These are phyloP conservation scores for Morpho deidamia DNA, from an alignment of 2,888 invertebrate species.

Conservation along the genomic window DNA sequence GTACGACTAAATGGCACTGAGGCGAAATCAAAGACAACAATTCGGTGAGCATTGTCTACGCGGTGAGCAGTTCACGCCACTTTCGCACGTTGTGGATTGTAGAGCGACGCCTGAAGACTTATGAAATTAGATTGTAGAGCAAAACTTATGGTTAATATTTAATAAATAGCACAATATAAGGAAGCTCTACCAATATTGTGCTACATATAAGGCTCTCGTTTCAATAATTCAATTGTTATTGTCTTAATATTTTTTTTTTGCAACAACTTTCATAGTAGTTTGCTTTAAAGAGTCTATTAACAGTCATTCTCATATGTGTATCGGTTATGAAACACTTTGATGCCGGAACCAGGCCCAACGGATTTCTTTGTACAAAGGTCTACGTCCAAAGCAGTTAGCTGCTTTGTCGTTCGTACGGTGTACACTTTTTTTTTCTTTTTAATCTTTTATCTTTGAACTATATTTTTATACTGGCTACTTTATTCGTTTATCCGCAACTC, in stretches of 20 bases:
- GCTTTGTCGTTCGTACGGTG: constrained; percentile 24
- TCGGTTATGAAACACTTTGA: constrained; percentile 46
- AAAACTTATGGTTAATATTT: no score
- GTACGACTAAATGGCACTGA: constrained; percentile 19
- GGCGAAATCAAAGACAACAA: constrained; percentile 69
- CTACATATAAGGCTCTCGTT: no score
- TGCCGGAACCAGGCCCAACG: constrained; percentile 43
- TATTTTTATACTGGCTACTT: constrained; percentile 3
- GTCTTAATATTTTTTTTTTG: no score
- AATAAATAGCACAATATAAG: no score
- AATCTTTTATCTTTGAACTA: constrained; percentile 41
- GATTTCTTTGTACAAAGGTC: constrained; percentile 60
- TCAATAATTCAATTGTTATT: no score
- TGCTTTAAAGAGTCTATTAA: not conserved
- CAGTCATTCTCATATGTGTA: constrained; percentile 16
- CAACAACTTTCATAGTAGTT: not conserved
- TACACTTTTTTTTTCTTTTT: no score
- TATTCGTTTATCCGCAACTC: not conserved
- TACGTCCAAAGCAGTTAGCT: constrained; percentile 40
- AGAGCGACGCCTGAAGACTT: constrained; percentile 39
- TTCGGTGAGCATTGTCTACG: constrained; percentile 58
- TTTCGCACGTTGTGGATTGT: constrained; percentile 68
- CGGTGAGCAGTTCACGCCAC: constrained; percentile 64
- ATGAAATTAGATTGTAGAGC: constrained; percentile 55
- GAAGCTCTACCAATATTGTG: no score